Conservation (phyloP, 1,140 invertebrate genomes). For the Ctenoplectra terminalis region DNA sequence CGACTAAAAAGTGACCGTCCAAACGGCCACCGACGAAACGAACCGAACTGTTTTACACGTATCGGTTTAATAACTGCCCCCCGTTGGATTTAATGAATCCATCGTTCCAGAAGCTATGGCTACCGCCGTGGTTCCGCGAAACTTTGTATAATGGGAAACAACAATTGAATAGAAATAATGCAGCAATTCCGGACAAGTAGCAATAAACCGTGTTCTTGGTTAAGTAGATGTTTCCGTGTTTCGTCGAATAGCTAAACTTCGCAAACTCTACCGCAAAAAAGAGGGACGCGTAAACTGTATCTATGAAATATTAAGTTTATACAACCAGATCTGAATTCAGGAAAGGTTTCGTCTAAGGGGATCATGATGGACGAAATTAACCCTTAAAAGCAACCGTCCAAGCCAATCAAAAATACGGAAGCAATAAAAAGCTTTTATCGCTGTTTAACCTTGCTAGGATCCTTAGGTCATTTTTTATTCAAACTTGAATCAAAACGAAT, state of each 20-base stretch:
- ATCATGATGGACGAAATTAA: no score
- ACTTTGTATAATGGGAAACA: background rate
- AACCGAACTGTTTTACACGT: background rate
- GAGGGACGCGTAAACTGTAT: background rate
- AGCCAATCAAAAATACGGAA: no score
- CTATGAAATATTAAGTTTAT: background rate
- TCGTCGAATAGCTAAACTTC: no score
- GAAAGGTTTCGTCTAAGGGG: no score
- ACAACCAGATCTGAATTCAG: no score
- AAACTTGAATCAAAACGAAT: no score
- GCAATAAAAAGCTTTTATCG: no score
- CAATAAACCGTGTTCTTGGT: background rate
- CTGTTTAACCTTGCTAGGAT: no score
- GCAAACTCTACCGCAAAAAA: no score
- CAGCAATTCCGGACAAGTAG: background rate
- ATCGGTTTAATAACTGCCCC: background rate
- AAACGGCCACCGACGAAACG: background rate
- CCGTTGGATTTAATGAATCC: background rate
- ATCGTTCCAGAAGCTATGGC: background rate
- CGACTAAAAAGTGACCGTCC: background rate
- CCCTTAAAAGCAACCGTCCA: no score
- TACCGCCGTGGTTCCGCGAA: background rate
- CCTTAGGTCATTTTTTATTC: no score
- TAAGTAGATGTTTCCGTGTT: background rate
- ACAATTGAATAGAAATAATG: conserved; percentile 2